Evolutionary conservation across 2,888 invertebrate species (phyloP).

Genomic region (Cartodere bifasciata): DNA sequence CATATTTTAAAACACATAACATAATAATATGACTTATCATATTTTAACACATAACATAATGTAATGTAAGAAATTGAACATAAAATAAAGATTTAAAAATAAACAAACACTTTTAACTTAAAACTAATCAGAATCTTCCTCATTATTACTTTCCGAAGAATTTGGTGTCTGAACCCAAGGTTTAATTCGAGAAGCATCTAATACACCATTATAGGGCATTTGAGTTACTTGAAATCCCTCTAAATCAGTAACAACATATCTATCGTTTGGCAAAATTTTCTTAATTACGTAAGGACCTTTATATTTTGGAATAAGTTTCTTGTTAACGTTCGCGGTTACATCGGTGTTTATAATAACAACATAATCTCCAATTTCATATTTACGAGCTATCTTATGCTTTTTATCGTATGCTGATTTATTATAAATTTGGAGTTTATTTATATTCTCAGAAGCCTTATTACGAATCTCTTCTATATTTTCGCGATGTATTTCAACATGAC

Average conservation of each 20-base stretch:
- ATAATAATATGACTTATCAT: too few species aligned
- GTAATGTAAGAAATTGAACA: too few species aligned
- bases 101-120: too few species aligned
- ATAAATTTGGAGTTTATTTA: slow-evolving; percentile 16
- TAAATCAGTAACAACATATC: slow-evolving; percentile 16
- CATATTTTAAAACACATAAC: too few species aligned
- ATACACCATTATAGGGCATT: slow-evolving; percentile 12
- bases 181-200: too few species aligned
- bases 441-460: slow-evolving; percentile 12
- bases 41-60: too few species aligned
- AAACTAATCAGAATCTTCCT: too few species aligned
- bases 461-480: slow-evolving; percentile 14
- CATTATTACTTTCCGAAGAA: too few species aligned
- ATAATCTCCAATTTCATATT: slow-evolving; percentile 16
- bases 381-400: slow-evolving; percentile 16
- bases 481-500: slow-evolving; percentile 8
- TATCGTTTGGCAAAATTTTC: slow-evolving; percentile 13
- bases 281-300: slow-evolving; percentile 16
- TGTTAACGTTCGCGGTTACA: slow-evolving; percentile 15
- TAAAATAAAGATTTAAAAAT: too few species aligned
- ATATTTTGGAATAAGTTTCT: slow-evolving; percentile 18
- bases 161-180: too few species aligned
- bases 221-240: slow-evolving; percentile 18
- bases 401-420: slow-evolving; percentile 19
- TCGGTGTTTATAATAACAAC: slow-evolving; percentile 17